Base-by-base conservation (phyloP, 2,888 invertebrate species). In the Melipona beecheii region DNA sequence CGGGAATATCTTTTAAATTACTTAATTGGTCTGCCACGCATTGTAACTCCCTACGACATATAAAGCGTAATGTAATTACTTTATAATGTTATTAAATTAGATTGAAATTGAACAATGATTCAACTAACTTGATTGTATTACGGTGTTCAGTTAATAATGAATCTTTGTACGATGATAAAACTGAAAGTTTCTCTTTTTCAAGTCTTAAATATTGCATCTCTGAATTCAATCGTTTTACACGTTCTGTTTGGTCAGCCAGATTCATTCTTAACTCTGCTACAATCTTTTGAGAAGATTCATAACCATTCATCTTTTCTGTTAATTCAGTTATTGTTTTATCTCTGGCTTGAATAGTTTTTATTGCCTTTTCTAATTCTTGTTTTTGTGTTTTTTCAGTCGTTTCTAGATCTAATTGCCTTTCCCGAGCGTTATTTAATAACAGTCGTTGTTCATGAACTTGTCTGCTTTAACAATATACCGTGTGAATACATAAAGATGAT, bases 161-260 rank as follows among this genome's bases (percentile, higher is more conserved):
- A 85, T 93, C 91, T 58, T 91, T 92, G 75, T 89, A 90, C 0
- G 89, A 85, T 24, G 87, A 90, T 31, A 93, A 80, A 56, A 87
- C 86, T 2, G 86, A 79, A 13, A 92, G 76, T 76, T 92, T 92
- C 5, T 93, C 91, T 70, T 87, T 92, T 69, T 93, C 93, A 11
- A 92, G 80, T 49, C 82, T 90, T 56, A 93, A 58, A 78, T 86
- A 90, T 71, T 92, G 89, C 17, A 78, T 75, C 49, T 91, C 90
- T 78, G 92, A 82, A 54, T 83, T 81, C 64, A 87, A 84, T 49
- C 92, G 89, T 24, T 88, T 86, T 6, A 88, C 86, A 4, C 89
- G 75, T 75, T 93, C 90, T 1, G 79, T 88, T 79, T 92, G 90
- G 54, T 92, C 88, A 56, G 76, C 83, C 0, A 92, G 78, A 52